Base-by-base conservation (phyloP, 2,888 invertebrate genomes). In the Melinaea menophilus region DNA sequence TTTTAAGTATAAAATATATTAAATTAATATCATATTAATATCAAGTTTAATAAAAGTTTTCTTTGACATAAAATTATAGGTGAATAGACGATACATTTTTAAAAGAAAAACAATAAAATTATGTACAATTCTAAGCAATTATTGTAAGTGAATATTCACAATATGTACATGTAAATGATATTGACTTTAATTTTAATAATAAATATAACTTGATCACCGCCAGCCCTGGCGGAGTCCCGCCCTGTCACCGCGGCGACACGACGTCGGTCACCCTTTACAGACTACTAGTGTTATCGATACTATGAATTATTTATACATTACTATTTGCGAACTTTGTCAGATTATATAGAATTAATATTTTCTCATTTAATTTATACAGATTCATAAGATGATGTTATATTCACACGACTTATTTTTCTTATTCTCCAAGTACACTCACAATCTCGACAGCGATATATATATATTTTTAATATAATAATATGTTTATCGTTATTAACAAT, bases 231-330 rank as follows among this genome's bases (percentile, higher is more conserved):
- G 60, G 58, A 73, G 80, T 71, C 75, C 80, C 83, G 81, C 85
- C 85, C 79, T 78, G 82, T 84, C 82, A 84, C 85, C 84, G 83
- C 81, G 84, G 84, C 85, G 85, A 85, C 87, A 83, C 82, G 77
- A 77, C 79, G 84, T 77, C 83, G 86, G 87, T 86, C 87, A 86
- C 88, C 88, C 87, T 85, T 86, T 85, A 79, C 80, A 77, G 72
- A 71, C 67, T 75, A 69, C 67, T 68, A 72, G 62, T 68, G 73
- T 72, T 70, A 75, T 57, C 67, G 57, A 63, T 71, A 56, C 51
- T 37, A 72, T 71, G 70, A 70, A 72, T 73, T 70, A 73, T 73
- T 71, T 72, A 71, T 66, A 63, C 65, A 66, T 68, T 70, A 69
- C 64, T 68, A 72, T 71, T 63, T 67, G 68, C 59, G 63, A 55